Evolutionary conservation across 2,113 vertebrate species (phyloP), one percentile per base, ranked within the genome.

Genomic region (Ranitomeya imitator): DNA sequence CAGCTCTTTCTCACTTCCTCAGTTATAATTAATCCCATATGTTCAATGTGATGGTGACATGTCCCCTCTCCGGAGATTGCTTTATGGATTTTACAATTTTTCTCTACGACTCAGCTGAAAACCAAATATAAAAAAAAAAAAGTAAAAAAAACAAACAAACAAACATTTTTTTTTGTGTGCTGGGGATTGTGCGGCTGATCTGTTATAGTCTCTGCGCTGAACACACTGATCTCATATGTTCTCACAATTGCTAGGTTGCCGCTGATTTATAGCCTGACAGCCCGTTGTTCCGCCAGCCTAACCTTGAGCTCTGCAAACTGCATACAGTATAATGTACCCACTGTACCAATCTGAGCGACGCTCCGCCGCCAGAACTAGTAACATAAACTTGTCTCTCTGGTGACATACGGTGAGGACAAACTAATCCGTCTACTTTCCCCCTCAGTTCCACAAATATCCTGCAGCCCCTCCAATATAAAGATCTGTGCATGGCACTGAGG

Each of bases 221-320:
- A 31, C 80, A 84, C 60, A 59, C 55, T 1, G 59, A 69, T 91
- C 89, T 94, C 92, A 92, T 90, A 90, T 90, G 89, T 90, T 90
- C 90, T 89, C 86, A 91, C 74, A 92, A 93, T 93, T 93, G 92
- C 94, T 94, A 93, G 93, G 93, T 95, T 95, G 94, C 89, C 90
- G 78, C 91, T 96, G 95, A 97, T 97, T 96, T 96, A 96, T 94
- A 92, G 93, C 93, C 92, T 93, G 93, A 95, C 93, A 93, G 81
- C 71, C 13, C 92, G 78, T 93, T 90, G 92, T 95, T 94, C 92
- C 92, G 92, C 92, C 92, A 89, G 90, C 88, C 31, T 92, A 95
- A 95, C 95, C 94, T 95, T 95, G 93, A 96, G 94, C 92, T 91
- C 45, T 92, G 83, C 91, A 90, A 94, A 94, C 94, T 86, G 90